Base-by-base conservation (phyloP, 2,797 vertebrate species). In the Geranospiza caerulescens region DNA sequence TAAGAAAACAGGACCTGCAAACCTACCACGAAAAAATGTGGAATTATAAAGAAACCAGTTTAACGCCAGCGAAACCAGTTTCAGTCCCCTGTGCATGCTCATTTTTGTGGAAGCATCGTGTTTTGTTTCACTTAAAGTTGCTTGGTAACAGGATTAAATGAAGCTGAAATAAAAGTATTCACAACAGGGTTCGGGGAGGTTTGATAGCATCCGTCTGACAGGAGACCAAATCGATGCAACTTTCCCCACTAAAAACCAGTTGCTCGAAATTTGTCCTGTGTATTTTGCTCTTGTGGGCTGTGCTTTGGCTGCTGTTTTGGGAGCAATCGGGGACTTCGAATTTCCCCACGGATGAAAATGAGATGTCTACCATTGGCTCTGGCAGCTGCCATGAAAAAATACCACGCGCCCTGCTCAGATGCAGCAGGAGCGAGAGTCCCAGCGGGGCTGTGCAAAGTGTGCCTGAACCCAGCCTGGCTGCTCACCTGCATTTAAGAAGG, bases 321-420 rank as follows among this genome's bases (percentile, higher is more conserved):
- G 70, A 89, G 58, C 42, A 44, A 13, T 2, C 16, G 4, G 58
- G 62, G 58, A 93, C 18, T 22, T 15, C 2, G 5, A 11, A 31
- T 47, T 72, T 38, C 85, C 63, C 42, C 18, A 2, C 0, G 15
- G 70, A 48, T 53, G 45, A 53, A 19, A 66, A 79, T 2, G 73
- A 89, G 56, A 15, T 12, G 42, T 15, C 34, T 34, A 18, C 26
- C 56, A n/a, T 20, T 2, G 2, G 62, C 23, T 58, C 55, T 42
- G 73, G 78, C 62, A 87, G 83, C 50, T 64, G 56, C 62, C 0
- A 10, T 38, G 76, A 66, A 26, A 26, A 29, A 73, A 44, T 9
- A 27, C 5, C 19, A 12, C 0, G 29, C 1, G 0, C 76, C 64
- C 60, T 1, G 0, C 23, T 16, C 1, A 16, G 72, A 44, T 27